Base-by-base conservation (phyloP, 2,113 vertebrate species). In the Semnornis frantzii region DNA sequence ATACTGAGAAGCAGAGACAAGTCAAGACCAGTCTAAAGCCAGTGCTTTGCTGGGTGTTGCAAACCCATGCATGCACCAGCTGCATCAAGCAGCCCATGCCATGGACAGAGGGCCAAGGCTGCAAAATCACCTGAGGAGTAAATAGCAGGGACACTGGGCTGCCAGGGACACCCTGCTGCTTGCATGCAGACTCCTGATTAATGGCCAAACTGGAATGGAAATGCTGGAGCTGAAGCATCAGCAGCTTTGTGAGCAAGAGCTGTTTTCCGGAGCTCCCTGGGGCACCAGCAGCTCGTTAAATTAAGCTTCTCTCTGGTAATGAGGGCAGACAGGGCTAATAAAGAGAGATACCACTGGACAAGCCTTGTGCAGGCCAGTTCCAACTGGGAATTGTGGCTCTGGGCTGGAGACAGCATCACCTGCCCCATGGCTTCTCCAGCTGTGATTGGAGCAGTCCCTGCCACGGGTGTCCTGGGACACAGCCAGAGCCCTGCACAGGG, bases 251-350 rank as follows among this genome's bases (percentile, higher is more conserved):
- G 84, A 93, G 92, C 94, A 95, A 90, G 94, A 95, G 87, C 91
- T 93, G 86, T 93, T 96, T 95, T 87, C 3, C 92, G 82, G 89
- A 89, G 86, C 12, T 94, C 94, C 86, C 95, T 50, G 8, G 14
- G 94, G 89, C 95, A 89, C 54, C 3, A 1, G 83, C 86, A 82
- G 95, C 92, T 96, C 94, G 66, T 95, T 96, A 95, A 78, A 90
- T 57, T 73, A 84, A 94, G 81, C 91, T 86, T 69, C 92, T 87
- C 88, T 87, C 91, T 84, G 89, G 86, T 94, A 96, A 96, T 96
- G 95, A 96, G 96, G 94, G 95, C 94, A 96, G 96, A 95, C 94
- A 95, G 94, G 95, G 95, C 91, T 96, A 96, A 96, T 96, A 92
- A 96, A 96, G 92, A 96, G 95, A 95, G 92, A 95, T 89, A 94